Evolutionary conservation across 2,113 vertebrate genomes (phyloP).

Genomic region (Erythrocercus mccallii): DNA sequence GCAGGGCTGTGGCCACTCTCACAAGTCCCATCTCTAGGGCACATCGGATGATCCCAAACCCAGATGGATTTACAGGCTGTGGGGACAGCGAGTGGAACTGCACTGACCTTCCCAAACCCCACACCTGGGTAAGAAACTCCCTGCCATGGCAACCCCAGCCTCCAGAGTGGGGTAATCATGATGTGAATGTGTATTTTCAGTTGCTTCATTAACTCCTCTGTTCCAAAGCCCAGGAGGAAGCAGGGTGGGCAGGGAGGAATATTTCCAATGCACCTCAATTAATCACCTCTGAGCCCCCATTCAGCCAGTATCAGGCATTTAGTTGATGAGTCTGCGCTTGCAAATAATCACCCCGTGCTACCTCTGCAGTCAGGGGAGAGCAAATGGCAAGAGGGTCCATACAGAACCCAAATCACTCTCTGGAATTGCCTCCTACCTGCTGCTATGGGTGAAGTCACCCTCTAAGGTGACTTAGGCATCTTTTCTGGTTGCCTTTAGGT

Average conservation of each 20-base stretch:
- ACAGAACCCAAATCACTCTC: not conserved
- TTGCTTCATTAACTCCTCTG: not conserved
- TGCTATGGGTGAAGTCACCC: not conserved
- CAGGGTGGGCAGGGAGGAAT: not conserved
- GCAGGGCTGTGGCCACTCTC: not conserved
- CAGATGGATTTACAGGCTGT: not conserved
- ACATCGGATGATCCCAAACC: not conserved
- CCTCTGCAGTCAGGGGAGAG: not conserved
- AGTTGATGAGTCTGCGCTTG: not conserved
- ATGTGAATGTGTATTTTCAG: not conserved
- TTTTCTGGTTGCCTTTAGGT: not conserved
- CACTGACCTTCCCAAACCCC: not conserved
- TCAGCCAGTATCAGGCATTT: not conserved
- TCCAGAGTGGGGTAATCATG: not conserved
- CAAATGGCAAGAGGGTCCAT: not conserved
- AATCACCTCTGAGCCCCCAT: not conserved
- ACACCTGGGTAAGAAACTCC: not conserved
- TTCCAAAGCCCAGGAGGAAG: not conserved
- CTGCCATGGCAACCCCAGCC: not conserved
- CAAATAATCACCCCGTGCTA: fast-evolving
- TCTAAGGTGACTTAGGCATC: not conserved
- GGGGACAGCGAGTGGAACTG: not conserved
- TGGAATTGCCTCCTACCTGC: not conserved
- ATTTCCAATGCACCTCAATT: not conserved
- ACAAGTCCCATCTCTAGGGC: fast-evolving